A percentile compares a stretch with the other conserved stretches of the same genome.
phyloP scores from a whole-genome alignment of 1,140 invertebrate species.

The Oryctes rhinoceros region DNA sequence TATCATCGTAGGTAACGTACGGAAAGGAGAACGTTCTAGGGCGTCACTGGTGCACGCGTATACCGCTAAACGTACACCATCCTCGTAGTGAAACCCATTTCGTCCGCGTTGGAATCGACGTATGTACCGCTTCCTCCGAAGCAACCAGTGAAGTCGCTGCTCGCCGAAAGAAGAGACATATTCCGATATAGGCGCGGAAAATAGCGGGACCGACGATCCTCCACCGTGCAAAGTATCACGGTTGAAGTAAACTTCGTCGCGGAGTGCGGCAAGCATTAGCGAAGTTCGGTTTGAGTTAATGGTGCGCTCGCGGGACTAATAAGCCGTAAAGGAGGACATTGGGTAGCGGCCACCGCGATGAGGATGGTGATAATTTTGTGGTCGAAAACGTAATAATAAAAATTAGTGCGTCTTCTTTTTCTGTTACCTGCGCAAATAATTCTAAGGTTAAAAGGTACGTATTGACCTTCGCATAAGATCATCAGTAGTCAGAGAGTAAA shows the following conservation, averaged over 20 bases:
- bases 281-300: background rate
- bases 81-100: background rate
- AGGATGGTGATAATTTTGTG: conserved; percentile 18
- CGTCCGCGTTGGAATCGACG: conserved; percentile 12
- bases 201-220: background rate
- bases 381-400: conserved; percentile 1
- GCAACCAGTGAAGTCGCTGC: conserved; percentile 4
- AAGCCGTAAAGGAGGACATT: background rate
- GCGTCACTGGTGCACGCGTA: background rate
- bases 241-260: background rate
- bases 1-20: background rate
- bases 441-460: conserved; percentile 2
- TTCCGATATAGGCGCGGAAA: background rate
- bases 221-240: background rate
- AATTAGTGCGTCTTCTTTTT: background rate
- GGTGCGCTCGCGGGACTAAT: background rate
- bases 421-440: background rate
- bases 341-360: background rate
- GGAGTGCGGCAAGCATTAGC: background rate
- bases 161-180: background rate
- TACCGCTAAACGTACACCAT: background rate
- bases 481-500: no score
- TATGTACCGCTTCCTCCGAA: background rate
- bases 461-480: background rate
- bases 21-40: conserved; percentile 1